These are phyloP conservation scores for Dreissena rostriformis DNA, from an alignment of 1,140 invertebrate species.

Conservation along the genomic window DNA sequence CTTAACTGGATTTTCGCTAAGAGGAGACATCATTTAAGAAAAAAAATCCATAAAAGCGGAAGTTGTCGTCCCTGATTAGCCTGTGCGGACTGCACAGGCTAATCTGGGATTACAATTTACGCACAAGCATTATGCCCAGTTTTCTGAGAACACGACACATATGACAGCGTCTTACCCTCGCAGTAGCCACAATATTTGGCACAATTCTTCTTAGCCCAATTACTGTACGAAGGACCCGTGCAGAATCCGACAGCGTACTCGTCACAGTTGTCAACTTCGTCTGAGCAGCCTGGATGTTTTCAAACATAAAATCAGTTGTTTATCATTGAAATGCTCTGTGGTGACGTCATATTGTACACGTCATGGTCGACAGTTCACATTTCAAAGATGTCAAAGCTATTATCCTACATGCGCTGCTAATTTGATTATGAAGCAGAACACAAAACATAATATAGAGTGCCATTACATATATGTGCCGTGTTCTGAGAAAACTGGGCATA, in stretches of 20 bases:
- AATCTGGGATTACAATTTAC: too few species aligned
- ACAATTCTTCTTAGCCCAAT: slow-evolving; percentile 29
- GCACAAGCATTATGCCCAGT: too few species aligned
- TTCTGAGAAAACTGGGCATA: too few species aligned
- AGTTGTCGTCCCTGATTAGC: too few species aligned
- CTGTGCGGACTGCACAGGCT: too few species aligned
- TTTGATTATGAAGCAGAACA: not conserved
- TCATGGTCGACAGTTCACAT: not conserved
- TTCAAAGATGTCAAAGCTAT: not conserved
- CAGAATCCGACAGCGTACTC: slow-evolving; percentile 32
- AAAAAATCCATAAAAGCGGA: too few species aligned
- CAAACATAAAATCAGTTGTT: not conserved
- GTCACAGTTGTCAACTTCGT: slow-evolving; percentile 31
- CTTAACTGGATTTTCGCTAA: too few species aligned
- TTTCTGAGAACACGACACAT: too few species aligned
- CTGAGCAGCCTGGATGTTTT: slow-evolving; percentile 17
- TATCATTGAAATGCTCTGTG: not conserved
- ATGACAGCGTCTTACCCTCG: too few species aligned
- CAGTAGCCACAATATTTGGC: slow-evolving; percentile 40
- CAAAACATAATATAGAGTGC: too few species aligned
- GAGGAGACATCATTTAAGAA: too few species aligned
- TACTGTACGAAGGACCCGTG: slow-evolving; percentile 1
- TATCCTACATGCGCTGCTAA: not conserved
- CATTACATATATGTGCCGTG: too few species aligned
- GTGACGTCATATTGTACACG: not conserved